Percentiles rank a stretch among this genome's conserved stretches.
These are phyloP conservation scores for Menidia menidia DNA, from an alignment of 2,797 vertebrate genomes.

Conservation along the genomic window DNA sequence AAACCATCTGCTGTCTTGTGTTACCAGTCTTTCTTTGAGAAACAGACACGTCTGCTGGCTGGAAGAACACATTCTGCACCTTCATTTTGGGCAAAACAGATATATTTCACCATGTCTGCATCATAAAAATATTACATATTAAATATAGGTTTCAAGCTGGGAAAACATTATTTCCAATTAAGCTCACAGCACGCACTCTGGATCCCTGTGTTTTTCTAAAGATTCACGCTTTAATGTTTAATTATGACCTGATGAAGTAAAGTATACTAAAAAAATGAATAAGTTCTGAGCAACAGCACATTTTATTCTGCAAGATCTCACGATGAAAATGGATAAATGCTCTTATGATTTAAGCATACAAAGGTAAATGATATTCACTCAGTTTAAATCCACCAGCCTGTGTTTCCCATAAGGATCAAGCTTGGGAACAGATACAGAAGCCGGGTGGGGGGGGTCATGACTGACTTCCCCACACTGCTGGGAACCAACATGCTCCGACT, in stretches of 20 bases:
- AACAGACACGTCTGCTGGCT: too few relatives aligned
- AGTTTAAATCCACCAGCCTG: background rate
- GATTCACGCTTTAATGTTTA: background rate
- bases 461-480: background rate
- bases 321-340: background rate
- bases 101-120: too few relatives aligned
- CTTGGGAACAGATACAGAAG: background rate
- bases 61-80: too few relatives aligned
- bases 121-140: too few relatives aligned
- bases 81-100: too few relatives aligned
- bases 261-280: background rate
- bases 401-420: background rate
- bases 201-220: background rate
- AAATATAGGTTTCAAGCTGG: background rate
- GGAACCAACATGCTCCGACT: constrained; percentile 11
- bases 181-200: too few relatives aligned
- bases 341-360: background rate
- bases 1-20: too few relatives aligned
- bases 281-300: background rate
- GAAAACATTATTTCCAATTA: background rate
- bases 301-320: background rate
- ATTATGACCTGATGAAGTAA: constrained; percentile 6
- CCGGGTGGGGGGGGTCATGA: too few relatives aligned
- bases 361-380: background rate
- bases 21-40: too few relatives aligned